Conservation (phyloP, 37 sponge, comb jelly and placozoan species). For the Bolinopsis microptera region DNA sequence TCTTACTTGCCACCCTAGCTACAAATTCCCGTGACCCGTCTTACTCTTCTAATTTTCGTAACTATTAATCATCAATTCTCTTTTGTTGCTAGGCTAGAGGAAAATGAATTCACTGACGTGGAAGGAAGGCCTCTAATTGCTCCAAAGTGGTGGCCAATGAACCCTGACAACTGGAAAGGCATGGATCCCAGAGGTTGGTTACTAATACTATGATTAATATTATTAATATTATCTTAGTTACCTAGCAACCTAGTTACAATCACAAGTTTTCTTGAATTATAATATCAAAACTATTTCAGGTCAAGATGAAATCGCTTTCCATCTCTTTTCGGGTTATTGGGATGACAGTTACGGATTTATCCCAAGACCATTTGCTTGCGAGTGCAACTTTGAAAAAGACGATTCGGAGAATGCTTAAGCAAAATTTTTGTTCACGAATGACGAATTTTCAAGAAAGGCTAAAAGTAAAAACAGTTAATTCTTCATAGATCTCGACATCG, state of each 20-base stretch:
- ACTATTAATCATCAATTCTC: not conserved
- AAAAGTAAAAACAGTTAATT: not conserved
- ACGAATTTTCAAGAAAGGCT: not conserved
- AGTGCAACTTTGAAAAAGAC: not conserved
- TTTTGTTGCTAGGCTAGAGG: not conserved
- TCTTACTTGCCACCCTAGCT: no score
- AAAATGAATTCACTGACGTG: conserved; percentile 3
- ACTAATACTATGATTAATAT: no score
- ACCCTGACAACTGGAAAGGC: conserved; percentile 17
- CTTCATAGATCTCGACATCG: not conserved
- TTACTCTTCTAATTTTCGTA: no score
- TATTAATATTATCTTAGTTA: no score
- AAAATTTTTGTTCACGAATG: not conserved
- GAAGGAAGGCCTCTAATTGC: not conserved
- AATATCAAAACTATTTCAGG: not conserved
- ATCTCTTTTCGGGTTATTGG: conserved; percentile 38
- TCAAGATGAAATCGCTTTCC: conserved; percentile 43
- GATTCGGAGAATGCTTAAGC: not conserved
- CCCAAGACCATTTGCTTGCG: conserved; percentile 26
- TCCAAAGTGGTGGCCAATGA: conserved; percentile 3
- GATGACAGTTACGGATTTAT: conserved; percentile 46
- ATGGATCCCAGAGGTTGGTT: conserved; percentile 1
- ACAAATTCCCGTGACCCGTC: no score
- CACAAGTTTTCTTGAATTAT: no score
- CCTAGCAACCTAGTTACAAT: no score